Percentiles rank a stretch among this genome's conserved stretches.
These are phyloP conservation scores for Julus scandinavius DNA, from an alignment of 2,888 invertebrate species.

Conservation along the genomic window DNA sequence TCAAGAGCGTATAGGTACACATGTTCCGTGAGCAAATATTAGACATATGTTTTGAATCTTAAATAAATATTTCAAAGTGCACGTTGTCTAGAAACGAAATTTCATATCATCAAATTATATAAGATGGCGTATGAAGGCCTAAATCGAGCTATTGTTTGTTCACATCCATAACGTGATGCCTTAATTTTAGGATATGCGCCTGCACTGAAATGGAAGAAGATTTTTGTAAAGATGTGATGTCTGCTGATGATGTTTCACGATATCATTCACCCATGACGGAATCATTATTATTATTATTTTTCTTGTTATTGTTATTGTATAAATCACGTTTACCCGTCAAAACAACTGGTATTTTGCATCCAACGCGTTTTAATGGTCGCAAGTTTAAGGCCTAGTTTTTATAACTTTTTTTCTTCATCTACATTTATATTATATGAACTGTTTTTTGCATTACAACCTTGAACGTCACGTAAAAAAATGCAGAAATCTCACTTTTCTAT, in stretches of 20 bases:
- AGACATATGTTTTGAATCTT: neutral
- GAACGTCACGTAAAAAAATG: neutral
- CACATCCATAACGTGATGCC: neutral
- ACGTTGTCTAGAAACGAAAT: neutral
- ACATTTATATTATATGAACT: neutral
- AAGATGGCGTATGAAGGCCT: neutral
- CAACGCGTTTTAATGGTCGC: neutral
- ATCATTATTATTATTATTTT: neutral
- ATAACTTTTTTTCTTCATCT: neutral
- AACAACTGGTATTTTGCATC: neutral
- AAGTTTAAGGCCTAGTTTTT: conserved; percentile 9
- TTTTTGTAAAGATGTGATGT: neutral
- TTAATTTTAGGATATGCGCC: neutral
- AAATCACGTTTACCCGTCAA: neutral
- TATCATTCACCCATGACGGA: conserved; percentile 6
- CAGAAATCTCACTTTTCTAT: neutral
- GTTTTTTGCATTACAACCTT: neutral
- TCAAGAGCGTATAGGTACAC: neutral
- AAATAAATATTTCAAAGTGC: neutral
- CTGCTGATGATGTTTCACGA: neutral
- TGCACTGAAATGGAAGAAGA: neutral
- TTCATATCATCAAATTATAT: neutral
- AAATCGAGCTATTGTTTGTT: neutral
- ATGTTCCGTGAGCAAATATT: neutral
- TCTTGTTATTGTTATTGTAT: neutral